Evolutionary conservation across 2,888 invertebrate genomes (phyloP), one percentile per base, ranked within the genome.

Genomic region (Ichneumoninae sp.): DNA sequence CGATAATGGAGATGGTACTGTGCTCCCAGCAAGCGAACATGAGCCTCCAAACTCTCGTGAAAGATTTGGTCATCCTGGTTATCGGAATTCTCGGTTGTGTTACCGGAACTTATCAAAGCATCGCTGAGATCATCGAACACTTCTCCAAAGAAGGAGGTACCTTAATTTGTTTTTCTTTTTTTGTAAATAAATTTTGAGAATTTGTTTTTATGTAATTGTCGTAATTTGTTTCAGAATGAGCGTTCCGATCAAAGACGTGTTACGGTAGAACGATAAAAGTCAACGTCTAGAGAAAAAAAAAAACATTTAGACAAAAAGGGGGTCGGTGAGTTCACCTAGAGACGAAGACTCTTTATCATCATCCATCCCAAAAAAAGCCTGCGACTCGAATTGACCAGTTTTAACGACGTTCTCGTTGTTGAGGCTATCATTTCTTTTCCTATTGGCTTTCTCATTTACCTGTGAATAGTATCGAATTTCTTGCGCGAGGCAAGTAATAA

Each of bases 1-100:
- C 98, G 0, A 95, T 98, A 79, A 96, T 98, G 85, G 97, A 98
- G 90, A 94, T 98, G 87, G 96, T 98, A 5, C 95, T 96, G 0
- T 94, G 95, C 82, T 96, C 96, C 91, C 95, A 96, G 87, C 95
- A 95, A 69, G 94, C 95, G 1, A 95, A 95, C 22, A 92, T 93
- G 71, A 92, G 95, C 65, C 91, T 95, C 0, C 88, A 90, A 74
- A 92, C 91, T 44, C 85, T 94, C 13, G 1, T 94, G 7, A 97
- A 97, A 90, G 95, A 97, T 91, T 87, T 94, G 7, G 60, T 95
- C 16, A 97, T 97, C 73, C 94, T 97, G n/a, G 5, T 95, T 0
- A 92, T 97, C 16, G 97, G 97, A 0, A 73, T 96, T 0, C 91
- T 97, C 44, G 96, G 97, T 0, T 97, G 97, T 92, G 90, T 95